Evolutionary conservation across 1,140 invertebrate species (phyloP).

Genomic region (Eupristina koningsbergeri): DNA sequence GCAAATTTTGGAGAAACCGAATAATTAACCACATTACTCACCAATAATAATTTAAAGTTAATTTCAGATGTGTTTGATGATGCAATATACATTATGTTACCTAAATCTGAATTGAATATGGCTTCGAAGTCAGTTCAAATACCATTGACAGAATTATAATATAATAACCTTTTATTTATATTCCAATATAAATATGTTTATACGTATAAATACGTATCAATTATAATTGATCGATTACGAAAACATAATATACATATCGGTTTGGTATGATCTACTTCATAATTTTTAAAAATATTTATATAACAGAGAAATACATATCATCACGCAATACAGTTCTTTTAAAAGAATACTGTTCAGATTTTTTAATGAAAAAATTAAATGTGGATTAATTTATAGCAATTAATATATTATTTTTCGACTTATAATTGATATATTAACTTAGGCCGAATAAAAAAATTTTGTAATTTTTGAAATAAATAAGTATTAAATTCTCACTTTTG

Average conservation of each 20-base stretch:
- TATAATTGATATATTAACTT: too few species aligned
- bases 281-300: too few species aligned
- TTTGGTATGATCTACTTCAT: too few species aligned
- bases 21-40: constrained; percentile 58
- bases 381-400: too few species aligned
- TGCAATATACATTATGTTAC: constrained; percentile 60
- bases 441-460: too few species aligned
- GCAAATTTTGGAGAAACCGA: constrained; percentile 66
- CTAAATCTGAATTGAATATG: constrained; percentile 57
- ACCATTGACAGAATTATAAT: constrained; percentile 58
- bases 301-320: too few species aligned
- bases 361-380: too few species aligned
- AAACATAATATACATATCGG: constrained; percentile 46
- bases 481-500: too few species aligned
- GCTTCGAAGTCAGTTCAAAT: constrained; percentile 58
- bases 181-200: constrained; percentile 14
- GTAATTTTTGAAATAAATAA: too few species aligned
- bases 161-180: constrained; percentile 39
- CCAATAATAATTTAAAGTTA: constrained; percentile 58
- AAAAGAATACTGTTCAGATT: too few species aligned
- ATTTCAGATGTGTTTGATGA: constrained; percentile 60
- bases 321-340: too few species aligned
- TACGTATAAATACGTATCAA: background rate
- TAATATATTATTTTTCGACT: too few species aligned
- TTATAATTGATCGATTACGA: background rate